phyloP scores from a whole-genome alignment of 2,797 vertebrate species.

The Paedocypris micromegethes region DNA sequence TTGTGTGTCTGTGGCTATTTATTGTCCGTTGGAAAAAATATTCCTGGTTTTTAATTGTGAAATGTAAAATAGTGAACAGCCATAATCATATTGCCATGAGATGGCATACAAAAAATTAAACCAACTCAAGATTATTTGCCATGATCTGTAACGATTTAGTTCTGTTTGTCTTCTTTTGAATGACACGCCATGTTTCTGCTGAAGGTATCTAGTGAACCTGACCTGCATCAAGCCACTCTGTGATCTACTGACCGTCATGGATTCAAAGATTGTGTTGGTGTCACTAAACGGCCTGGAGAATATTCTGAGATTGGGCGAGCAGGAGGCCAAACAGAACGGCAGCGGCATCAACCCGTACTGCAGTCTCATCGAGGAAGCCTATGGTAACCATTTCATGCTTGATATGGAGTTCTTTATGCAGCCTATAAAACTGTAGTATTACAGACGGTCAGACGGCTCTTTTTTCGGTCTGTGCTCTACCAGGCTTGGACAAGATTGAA shows the following conservation, averaged over 20 bases:
- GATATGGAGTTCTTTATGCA: no score
- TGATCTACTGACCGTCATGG: constrained; percentile 96
- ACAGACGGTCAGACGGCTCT: no score
- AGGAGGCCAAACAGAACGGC: constrained; percentile 83
- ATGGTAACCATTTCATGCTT: constrained; percentile 66
- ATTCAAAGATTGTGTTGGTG: constrained; percentile 97
- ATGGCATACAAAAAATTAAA: no score
- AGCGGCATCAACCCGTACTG: constrained; percentile 91
- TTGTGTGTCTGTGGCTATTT: no score
- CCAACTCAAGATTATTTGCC: not conserved
- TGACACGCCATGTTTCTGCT: constrained; percentile 19
- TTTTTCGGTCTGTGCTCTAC: not conserved
- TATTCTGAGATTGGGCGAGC: constrained; percentile 91
- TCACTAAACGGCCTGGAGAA: constrained; percentile 94
- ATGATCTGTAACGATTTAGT: not conserved
- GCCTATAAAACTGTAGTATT: no score
- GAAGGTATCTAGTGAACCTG: constrained; percentile 90
- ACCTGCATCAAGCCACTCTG: constrained; percentile 96
- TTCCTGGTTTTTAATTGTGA: no score
- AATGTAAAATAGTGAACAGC: no score
- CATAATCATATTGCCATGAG: no score
- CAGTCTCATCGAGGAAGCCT: constrained; percentile 94
- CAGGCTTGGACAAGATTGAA: constrained; percentile 96
- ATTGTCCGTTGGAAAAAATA: no score
- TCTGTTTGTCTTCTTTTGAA: not conserved